A percentile compares a stretch with the other conserved stretches of the same genome.
Conservation (phyloP, 2,888 invertebrate species). For the Pammene fasciana region DNA sequence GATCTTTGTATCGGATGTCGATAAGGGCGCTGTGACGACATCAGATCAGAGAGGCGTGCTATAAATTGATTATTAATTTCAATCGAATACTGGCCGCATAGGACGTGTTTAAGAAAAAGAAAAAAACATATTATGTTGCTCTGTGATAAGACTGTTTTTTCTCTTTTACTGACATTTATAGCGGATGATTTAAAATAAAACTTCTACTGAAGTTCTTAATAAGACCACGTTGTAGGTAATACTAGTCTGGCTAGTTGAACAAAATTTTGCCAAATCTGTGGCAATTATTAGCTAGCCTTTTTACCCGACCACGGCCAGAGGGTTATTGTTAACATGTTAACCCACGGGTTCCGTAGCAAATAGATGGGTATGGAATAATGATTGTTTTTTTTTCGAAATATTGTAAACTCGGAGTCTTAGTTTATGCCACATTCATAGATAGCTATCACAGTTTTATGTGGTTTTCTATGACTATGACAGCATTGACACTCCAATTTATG, state of each 20-base stretch:
- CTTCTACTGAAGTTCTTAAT: too few relatives aligned
- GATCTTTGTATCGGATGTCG: constrained; percentile 41
- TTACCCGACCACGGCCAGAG: too few relatives aligned
- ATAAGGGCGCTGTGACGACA: constrained; percentile 57
- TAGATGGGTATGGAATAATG: too few relatives aligned
- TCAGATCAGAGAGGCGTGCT: constrained; percentile 60
- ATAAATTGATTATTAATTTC: constrained; percentile 56
- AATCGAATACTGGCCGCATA: constrained; percentile 35
- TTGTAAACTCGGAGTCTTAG: too few relatives aligned
- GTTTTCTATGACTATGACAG: constrained; percentile 9
- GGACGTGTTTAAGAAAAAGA: constrained; percentile 13
- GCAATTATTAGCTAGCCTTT: too few relatives aligned
- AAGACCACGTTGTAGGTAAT: too few relatives aligned
- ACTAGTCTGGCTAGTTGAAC: too few relatives aligned
- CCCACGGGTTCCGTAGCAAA: too few relatives aligned
- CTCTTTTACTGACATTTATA: neutral
- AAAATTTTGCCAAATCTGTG: too few relatives aligned
- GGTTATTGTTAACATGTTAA: too few relatives aligned
- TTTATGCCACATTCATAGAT: too few relatives aligned
- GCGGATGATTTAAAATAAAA: neutral
- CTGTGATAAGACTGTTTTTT: constrained; percentile 4
- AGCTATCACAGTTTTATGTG: neutral
- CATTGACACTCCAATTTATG: neutral
- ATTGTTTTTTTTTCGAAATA: too few relatives aligned
- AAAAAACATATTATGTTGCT: constrained; percentile 13